Conservation (phyloP, 2,113 vertebrate species). For the Chloroceryle aenea region DNA sequence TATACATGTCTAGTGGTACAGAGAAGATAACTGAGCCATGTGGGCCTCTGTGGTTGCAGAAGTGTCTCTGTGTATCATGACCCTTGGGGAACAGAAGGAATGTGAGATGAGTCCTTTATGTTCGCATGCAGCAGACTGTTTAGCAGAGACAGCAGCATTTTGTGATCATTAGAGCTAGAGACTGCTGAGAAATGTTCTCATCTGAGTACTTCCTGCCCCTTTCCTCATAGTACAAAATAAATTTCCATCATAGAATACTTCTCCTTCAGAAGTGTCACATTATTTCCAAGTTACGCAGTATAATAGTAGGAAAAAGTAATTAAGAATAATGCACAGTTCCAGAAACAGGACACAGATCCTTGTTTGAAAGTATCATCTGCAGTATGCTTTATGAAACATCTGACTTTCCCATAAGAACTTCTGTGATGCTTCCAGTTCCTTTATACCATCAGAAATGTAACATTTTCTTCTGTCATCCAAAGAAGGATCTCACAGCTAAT, state of each 20-base stretch:
- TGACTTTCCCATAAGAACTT: background rate
- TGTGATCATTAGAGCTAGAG: background rate
- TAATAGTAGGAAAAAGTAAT: slow-evolving; percentile 32
- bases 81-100: background rate
- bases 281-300: slow-evolving; percentile 29
- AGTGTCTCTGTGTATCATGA: background rate
- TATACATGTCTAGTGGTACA: background rate
- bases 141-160: background rate
- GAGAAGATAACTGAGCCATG: background rate
- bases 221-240: background rate
- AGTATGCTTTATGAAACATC: background rate
- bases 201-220: background rate
- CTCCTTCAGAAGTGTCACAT: background rate
- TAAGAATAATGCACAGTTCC: background rate
- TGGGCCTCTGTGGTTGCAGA: background rate
- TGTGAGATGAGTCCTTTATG: background rate
- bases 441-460: background rate
- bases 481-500: slow-evolving; percentile 14
- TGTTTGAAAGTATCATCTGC: background rate
- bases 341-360: background rate
- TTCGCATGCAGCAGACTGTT: background rate
- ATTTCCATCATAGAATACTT: background rate
- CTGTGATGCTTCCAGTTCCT: background rate
- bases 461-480: background rate
- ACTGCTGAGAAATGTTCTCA: background rate